Evolutionary conservation across 2,797 vertebrate genomes (phyloP).

Genomic region (Agapornis canus): DNA sequence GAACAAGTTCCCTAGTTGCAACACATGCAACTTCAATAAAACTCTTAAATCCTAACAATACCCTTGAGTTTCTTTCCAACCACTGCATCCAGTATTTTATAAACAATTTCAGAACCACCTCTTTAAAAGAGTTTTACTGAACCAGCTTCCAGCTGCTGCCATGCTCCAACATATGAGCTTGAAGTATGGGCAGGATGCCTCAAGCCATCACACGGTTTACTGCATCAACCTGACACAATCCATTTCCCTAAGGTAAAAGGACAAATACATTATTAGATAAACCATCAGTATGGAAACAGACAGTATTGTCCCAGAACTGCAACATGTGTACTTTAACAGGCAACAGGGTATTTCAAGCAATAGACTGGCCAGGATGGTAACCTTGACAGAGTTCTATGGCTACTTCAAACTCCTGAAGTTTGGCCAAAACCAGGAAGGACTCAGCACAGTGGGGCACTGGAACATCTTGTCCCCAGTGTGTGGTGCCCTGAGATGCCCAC

Average conservation of each 20-base stretch:
- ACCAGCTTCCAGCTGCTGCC: neutral
- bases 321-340: neutral
- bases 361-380: neutral
- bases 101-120: neutral
- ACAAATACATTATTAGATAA: neutral
- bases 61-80: neutral
- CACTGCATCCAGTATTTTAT: neutral
- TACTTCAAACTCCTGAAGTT: neutral
- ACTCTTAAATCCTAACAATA: neutral
- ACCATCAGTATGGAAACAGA: neutral
- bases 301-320: no score
- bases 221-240: neutral
- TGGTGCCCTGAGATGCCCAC: neutral
- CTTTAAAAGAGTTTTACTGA: neutral
- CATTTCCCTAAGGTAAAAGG: neutral
- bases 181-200: neutral
- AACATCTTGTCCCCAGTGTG: rapidly evolving
- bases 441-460: neutral
- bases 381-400: neutral
- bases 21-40: neutral
- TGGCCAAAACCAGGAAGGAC: neutral
- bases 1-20: neutral
- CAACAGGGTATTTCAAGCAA: neutral
- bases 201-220: neutral
- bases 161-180: neutral